Base-by-base conservation (phyloP, 2,797 vertebrate species). In the Enteromius radiatus region DNA sequence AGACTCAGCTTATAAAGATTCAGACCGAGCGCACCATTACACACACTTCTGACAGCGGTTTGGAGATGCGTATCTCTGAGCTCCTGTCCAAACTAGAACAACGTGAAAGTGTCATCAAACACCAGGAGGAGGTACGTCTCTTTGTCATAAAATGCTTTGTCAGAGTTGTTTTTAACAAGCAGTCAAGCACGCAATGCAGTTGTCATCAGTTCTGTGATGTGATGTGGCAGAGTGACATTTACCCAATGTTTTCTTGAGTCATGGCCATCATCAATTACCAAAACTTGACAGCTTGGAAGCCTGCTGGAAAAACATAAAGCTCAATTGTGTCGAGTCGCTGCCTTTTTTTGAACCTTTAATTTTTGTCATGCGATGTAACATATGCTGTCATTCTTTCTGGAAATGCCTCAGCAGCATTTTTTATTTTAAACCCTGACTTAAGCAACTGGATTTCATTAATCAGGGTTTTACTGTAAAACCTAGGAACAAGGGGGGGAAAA, bases 31-130 rank as follows among this genome's bases (percentile, higher is more conserved):
- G 90, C 33, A 92, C 88, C 86, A 84, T 86, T 2, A 90, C 90
- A 79, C 92, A 87, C 15, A 94, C 95, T 12, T 94, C 90, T 26
- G 96, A 96, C 63, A 93, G 87, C 1, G 96, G 95, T 71, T 91
- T 98, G 82, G 95, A 98, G 78, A 92, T 97, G 84, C 96, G 91
- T 76, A 89, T 99, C 91, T 93, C 94, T 0, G 96, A 99, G 89
- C 93, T 98, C 87, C 92, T 96, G 5, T 70, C 91, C 3, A 92
- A 86, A 87, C 19, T 99, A 91, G 95, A 98, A 83, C 94, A 96
- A 85, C 93, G 95, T 36, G 95, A 99, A 71, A 91, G 90, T n/a
- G 89, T 90, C 88, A 97, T 99, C 92, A 96, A 88, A 86, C 90
- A 88, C 19, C 96, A 97, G 89, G 95, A 97, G 87, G 96, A 98